Base-by-base conservation (phyloP, 1,140 invertebrate species). In the Heliconius congener region DNA sequence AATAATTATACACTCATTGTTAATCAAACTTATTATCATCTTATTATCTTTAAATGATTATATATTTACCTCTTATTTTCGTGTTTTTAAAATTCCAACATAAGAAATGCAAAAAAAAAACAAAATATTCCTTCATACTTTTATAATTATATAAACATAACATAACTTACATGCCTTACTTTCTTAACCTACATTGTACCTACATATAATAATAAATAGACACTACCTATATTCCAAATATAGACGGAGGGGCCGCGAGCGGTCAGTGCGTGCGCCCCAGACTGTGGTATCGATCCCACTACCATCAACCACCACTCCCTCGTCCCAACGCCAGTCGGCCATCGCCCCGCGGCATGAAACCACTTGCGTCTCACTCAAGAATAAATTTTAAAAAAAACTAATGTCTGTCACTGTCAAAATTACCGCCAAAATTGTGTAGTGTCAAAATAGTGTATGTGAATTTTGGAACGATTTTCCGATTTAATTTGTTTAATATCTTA, bases 261-360 rank as follows among this genome's bases (percentile, higher is more conserved):
- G 91, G 90, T 89, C 90, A 93, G 86, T 92, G 91, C 92, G 92
- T 94, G 90, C 91, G 90, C 87, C 90, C 86, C 85, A 90, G 87
- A 91, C 91, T 82, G 86, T 89, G 89, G 90, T 93, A 93, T 93
- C 82, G 91, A 93, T 93, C 90, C 91, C 91, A 94, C 91, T 88
- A 93, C 86, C 88, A 85, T 81, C 85, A 77, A 81, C 89, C 91
- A 92, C 90, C 90, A 93, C 91, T 90, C 90, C 91, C 88, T 83
- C 85, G 84, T 84, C 86, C 86, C 84, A 86, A 87, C 81, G 83
- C 86, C 83, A 94, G 90, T 93, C 91, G 90, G 88, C 88, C 88
- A 90, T 89, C 88, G 91, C 87, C 89, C 88, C 86, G 88, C 90
- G 88, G 79, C 86, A 89, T 85, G 88, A 86, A 81, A 90, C 85